Evolutionary conservation across 1,140 invertebrate species (phyloP).

Genomic region (Cydia strobilella): DNA sequence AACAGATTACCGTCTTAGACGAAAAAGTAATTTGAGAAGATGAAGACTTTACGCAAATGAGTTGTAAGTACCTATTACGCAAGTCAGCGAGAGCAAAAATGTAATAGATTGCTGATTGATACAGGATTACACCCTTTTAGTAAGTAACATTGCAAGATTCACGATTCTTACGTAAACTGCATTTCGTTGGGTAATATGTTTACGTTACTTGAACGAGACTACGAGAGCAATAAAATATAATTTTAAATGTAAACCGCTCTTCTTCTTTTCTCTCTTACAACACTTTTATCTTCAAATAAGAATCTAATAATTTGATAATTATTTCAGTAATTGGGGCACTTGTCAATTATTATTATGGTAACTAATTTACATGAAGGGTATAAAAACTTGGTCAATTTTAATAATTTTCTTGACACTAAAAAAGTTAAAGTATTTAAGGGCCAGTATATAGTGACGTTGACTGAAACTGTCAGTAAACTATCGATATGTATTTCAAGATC

Average conservation of each 20-base stretch:
- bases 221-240: slow-evolving; percentile 26
- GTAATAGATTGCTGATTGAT: neutral
- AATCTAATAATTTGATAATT: neutral
- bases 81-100: neutral
- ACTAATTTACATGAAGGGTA: neutral
- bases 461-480: no score
- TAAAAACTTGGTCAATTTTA: neutral
- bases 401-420: neutral
- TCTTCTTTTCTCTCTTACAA: slow-evolving; percentile 11
- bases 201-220: slow-evolving; percentile 10
- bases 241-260: slow-evolving; percentile 15
- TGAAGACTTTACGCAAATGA: no score
- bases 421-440: neutral
- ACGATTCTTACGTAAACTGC: slow-evolving; percentile 2
- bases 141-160: neutral
- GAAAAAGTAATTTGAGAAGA: no score
- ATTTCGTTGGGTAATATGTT: slow-evolving; percentile 16
- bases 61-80: neutral
- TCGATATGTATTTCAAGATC: no score
- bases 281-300: neutral
- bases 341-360: slow-evolving; percentile 1
- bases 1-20: no score
- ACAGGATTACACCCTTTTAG: neutral
- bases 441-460: neutral
- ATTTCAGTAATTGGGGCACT: neutral